A percentile compares a stretch with the other conserved stretches of the same genome.
Evolutionary conservation across 1,140 invertebrate genomes (phyloP).

Genomic region (Rhyzopertha dominica): DNA sequence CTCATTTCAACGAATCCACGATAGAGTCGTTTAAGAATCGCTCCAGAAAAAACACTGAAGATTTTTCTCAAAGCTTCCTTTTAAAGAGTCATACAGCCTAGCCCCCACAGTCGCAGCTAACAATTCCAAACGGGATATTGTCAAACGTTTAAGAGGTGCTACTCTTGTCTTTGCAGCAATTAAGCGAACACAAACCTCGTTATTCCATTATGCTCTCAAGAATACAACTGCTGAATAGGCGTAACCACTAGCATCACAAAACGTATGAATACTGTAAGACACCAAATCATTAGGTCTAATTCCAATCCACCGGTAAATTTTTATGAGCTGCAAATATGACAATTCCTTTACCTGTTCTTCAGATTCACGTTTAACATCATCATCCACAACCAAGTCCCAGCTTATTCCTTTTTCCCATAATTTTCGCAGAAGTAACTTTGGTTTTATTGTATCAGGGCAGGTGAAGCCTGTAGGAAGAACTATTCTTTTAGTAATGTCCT

Average conservation of each 20-base stretch:
- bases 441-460: no score
- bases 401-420: no score
- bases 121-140: slow-evolving; percentile 33
- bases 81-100: slow-evolving; percentile 8
- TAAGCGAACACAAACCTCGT: slow-evolving; percentile 14
- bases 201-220: slow-evolving; percentile 13
- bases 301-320: no score
- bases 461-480: no score
- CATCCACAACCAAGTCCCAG: no score
- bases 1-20: slow-evolving; percentile 36
- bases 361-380: no score
- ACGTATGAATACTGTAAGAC: no score
- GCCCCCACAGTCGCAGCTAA: slow-evolving; percentile 18
- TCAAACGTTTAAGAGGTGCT: slow-evolving; percentile 25
- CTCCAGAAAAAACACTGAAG: slow-evolving; percentile 28
- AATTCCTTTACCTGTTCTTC: no score
- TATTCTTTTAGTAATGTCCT: no score
- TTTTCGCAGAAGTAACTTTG: no score
- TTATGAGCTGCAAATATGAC: no score
- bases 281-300: no score
- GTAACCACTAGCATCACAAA: slow-evolving; percentile 33
- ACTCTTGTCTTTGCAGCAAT: slow-evolving; percentile 30
- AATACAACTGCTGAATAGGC: slow-evolving; percentile 31
- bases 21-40: slow-evolving; percentile 40
- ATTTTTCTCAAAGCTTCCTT: slow-evolving; percentile 5